Evolutionary conservation across 2,113 vertebrate genomes (phyloP), one percentile per base, ranked within the genome.

Genomic region (Cyanistes caeruleus): DNA sequence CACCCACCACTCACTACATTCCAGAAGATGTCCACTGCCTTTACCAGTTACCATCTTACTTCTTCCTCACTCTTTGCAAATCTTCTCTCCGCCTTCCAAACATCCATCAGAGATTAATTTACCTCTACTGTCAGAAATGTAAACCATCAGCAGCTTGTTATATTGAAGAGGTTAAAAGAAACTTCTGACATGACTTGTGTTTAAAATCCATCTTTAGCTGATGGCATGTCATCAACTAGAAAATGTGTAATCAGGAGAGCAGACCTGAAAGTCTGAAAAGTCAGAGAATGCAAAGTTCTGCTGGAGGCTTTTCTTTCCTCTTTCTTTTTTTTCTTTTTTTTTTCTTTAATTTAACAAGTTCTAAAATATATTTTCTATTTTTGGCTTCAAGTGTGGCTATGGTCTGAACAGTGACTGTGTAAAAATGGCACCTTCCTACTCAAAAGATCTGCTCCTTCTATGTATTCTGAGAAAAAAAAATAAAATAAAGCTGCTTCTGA

Each of bases 201-300:
- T 97, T 97, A 91, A 97, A 96, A 97, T 96, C 95, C 96, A 96
- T 97, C 94, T 97, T 97, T 96, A 97, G 96, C 90, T 97, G 95
- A 96, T 95, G 96, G 94, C 95, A 95, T 96, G 95, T 97, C 97
- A 97, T 97, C 96, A 96, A 90, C 92, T 97, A 96, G 90, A 94
- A 97, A 96, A 96, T 96, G 95, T 97, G 95, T 94, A 97, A 97
- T 97, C 95, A 97, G 90, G 77, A 97, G 85, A 97, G 96, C 94
- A 97, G 93, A 96, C 96, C 97, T 97, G 90, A 93, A 94, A 96
- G 87, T 89, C 87, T 97, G 89, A 94, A 89, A 96, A 97, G 96
- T 92, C 93, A 96, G 95, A 96, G 94, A 89, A 95, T 95, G 69
- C 65, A 91, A 93, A 96, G 92, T 97, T 96, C 95, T 97, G 81